Percentiles rank a stretch among this genome's conserved stretches.
phyloP scores from a whole-genome alignment of 2,888 invertebrate genomes.

The Cephus nigrinus region DNA sequence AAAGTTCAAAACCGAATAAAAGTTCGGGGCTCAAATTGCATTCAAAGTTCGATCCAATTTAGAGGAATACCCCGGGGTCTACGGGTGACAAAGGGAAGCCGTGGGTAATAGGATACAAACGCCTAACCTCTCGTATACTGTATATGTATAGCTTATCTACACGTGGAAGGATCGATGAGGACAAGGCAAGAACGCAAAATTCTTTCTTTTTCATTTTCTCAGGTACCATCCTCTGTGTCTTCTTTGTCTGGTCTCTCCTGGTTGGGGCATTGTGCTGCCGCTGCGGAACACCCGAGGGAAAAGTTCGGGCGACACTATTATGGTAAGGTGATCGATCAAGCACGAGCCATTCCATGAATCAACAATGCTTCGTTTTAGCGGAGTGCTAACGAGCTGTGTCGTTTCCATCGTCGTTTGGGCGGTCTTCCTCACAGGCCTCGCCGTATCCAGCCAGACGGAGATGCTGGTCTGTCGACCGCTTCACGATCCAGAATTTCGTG shows the following conservation, averaged over 20 bases:
- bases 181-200: slow-evolving; percentile 14
- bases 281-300: slow-evolving; percentile 50
- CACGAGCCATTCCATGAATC: not conserved
- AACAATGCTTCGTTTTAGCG: slow-evolving; percentile 59
- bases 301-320: slow-evolving; percentile 53
- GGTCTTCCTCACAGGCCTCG: slow-evolving; percentile 70
- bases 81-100: not conserved
- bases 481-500: slow-evolving; percentile 75
- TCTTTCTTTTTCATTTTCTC: slow-evolving; percentile 10
- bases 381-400: slow-evolving; percentile 71
- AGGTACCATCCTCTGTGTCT: slow-evolving; percentile 50
- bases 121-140: not conserved
- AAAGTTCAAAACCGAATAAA: not conserved
- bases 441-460: slow-evolving; percentile 76
- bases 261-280: slow-evolving; percentile 55
- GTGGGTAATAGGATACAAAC: not conserved
- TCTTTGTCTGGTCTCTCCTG: slow-evolving; percentile 53
- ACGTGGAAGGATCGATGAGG: not conserved
- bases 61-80: not conserved
- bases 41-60: not conserved
- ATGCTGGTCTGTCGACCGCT: slow-evolving; percentile 79
- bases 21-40: not conserved
- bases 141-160: not conserved
- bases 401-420: slow-evolving; percentile 73
- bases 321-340: slow-evolving; percentile 41